Percentiles rank a stretch among this genome's conserved stretches.
These are phyloP conservation scores for Lepidurus arcticus DNA, from an alignment of 1,140 invertebrate species.

Conservation along the genomic window DNA sequence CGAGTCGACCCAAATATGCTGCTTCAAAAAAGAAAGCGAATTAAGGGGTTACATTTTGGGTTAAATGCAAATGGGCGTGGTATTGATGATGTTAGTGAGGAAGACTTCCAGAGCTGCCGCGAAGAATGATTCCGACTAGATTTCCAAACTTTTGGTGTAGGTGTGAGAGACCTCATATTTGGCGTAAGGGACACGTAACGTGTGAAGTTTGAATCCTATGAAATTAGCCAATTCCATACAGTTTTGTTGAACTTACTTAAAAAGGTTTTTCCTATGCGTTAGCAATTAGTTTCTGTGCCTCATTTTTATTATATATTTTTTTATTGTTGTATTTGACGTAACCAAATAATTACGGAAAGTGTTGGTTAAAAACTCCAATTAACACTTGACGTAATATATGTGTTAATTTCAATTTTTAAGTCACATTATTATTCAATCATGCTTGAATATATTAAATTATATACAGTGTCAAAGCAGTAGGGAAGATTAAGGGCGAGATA, in stretches of 20 bases:
- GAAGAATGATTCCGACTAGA: background rate
- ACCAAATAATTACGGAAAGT: too few relatives aligned
- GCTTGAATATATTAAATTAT: too few relatives aligned
- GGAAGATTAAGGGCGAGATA: too few relatives aligned
- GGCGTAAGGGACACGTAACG: background rate
- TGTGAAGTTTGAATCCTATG: background rate
- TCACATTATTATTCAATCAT: too few relatives aligned
- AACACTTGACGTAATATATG: too few relatives aligned
- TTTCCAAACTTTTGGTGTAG: conserved; percentile 1
- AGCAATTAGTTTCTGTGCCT: too few relatives aligned
- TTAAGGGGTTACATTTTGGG: background rate
- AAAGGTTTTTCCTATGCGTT: background rate
- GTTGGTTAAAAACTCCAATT: too few relatives aligned
- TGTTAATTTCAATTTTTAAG: too few relatives aligned
- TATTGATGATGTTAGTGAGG: background rate
- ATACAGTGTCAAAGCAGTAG: too few relatives aligned
- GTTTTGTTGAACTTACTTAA: background rate
- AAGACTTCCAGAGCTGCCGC: background rate
- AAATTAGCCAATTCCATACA: conserved; percentile 1
- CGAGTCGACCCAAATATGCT: background rate
- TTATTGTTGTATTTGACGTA: too few relatives aligned
- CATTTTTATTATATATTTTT: too few relatives aligned
- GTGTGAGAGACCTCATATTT: background rate
- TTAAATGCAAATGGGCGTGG: background rate
- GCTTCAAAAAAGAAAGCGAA: background rate